Percentiles rank a stretch among this genome's conserved stretches.
Conservation (phyloP, 2,888 invertebrate genomes). For the Agrochola lychnidis region DNA sequence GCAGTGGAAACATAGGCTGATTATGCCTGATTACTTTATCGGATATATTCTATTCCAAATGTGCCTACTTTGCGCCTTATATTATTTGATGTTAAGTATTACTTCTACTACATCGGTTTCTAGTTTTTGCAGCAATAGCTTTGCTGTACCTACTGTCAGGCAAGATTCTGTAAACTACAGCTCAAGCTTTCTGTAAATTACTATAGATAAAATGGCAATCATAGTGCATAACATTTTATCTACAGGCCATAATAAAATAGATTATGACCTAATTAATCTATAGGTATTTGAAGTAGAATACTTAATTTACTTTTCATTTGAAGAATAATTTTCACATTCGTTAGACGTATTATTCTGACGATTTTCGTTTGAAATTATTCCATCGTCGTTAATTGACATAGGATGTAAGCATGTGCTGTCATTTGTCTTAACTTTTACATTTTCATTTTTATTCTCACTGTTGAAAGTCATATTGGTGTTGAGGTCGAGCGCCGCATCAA, state of each 20-base stretch:
- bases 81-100: background rate
- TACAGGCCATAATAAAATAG: conserved; percentile 2
- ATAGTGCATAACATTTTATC: conserved; percentile 5
- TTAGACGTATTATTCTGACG: conserved; percentile 58
- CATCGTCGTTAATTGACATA: conserved; percentile 50
- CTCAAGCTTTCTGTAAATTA: conserved; percentile 6
- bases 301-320: conserved; percentile 41
- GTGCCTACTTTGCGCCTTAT: background rate
- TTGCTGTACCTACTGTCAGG: conserved; percentile 12
- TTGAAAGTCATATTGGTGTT: conserved; percentile 52
- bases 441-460: conserved; percentile 61
- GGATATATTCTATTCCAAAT: conserved; percentile 7
- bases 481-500: conserved; percentile 39
- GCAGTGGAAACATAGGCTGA: too few relatives aligned
- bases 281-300: background rate
- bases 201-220: conserved; percentile 2
- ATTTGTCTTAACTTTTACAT: conserved; percentile 54
- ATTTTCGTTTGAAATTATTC: conserved; percentile 48
- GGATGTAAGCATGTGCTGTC: conserved; percentile 51
- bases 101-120: conserved; percentile 2
- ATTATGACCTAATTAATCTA: conserved; percentile 16
- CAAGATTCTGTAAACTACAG: conserved; percentile 25
- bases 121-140: background rate
- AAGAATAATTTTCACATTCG: conserved; percentile 33
- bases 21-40: conserved; percentile 5